Conservation (phyloP, 2,888 invertebrate species). For the Lithophane leautieri region DNA sequence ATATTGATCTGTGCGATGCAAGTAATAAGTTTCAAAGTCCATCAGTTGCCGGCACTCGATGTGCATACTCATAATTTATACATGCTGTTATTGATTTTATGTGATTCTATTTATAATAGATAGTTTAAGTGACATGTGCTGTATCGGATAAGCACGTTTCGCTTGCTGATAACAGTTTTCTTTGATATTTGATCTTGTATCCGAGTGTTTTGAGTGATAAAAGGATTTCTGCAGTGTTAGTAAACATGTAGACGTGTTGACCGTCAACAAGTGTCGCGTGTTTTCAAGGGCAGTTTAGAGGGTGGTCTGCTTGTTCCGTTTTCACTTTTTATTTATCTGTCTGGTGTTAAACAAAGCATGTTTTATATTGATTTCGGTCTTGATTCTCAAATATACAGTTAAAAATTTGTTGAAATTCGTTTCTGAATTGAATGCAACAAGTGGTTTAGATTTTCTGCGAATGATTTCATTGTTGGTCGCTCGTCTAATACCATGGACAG, state of each 20-base stretch:
- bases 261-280: conserved; percentile 43
- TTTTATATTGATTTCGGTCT: neutral
- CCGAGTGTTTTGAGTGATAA: neutral
- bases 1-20: conserved; percentile 42
- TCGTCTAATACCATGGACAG: too few relatives aligned
- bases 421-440: conserved; percentile 28
- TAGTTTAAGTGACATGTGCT: conserved; percentile 49
- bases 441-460: conserved; percentile 19
- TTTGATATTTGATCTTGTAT: conserved; percentile 11
- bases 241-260: conserved; percentile 41
- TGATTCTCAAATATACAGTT: neutral
- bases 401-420: neutral
- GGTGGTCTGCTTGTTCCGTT: neutral
- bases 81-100: conserved; percentile 65
- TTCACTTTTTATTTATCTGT: conserved; percentile 1
- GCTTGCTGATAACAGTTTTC: conserved; percentile 46
- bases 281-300: conserved; percentile 26
- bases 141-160: conserved; percentile 30
- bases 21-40: conserved; percentile 48
- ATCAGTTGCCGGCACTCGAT: conserved; percentile 21
- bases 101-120: conserved; percentile 64
- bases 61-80: conserved; percentile 61
- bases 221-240: conserved; percentile 36
- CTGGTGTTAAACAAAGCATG: conserved; percentile 4
- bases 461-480: neutral